Evolutionary conservation across 2,113 vertebrate genomes (phyloP).

Genomic region (Crotalus tigris): DNA sequence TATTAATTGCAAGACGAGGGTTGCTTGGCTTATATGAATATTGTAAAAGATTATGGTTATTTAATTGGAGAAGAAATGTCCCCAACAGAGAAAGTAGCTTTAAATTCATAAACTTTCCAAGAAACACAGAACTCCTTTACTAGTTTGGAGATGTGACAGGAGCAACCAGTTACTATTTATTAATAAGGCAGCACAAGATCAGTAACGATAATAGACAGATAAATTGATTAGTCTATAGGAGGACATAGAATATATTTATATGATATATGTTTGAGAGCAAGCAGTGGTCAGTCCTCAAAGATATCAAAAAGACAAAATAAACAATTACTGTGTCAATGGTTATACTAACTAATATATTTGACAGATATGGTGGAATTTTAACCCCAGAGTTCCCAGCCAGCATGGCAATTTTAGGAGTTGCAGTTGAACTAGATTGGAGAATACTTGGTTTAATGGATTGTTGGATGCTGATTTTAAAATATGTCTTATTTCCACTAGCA

Average conservation of each 20-base stretch:
- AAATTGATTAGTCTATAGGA: not conserved
- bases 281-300: not conserved
- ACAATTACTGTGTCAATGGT: not conserved
- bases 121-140: not conserved
- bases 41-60: not conserved
- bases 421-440: not conserved
- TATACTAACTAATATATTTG: not conserved
- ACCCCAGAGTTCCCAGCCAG: not conserved
- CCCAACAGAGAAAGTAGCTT: not conserved
- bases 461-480: not conserved
- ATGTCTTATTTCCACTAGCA: not conserved
- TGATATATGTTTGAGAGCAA: slow-evolving; percentile 11
- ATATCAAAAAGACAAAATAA: not conserved
- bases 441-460: not conserved
- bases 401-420: not conserved
- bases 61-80: not conserved
- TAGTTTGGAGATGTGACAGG: not conserved
- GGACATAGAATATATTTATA: not conserved
- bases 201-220: not conserved
- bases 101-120: not conserved
- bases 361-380: slow-evolving; percentile 1
- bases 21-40: not conserved
- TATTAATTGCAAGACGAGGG: not conserved
- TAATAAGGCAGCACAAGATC: slow-evolving; percentile 1
- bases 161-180: not conserved